Conservation (phyloP, 2,113 vertebrate genomes). For the Chunga burmeisteri region DNA sequence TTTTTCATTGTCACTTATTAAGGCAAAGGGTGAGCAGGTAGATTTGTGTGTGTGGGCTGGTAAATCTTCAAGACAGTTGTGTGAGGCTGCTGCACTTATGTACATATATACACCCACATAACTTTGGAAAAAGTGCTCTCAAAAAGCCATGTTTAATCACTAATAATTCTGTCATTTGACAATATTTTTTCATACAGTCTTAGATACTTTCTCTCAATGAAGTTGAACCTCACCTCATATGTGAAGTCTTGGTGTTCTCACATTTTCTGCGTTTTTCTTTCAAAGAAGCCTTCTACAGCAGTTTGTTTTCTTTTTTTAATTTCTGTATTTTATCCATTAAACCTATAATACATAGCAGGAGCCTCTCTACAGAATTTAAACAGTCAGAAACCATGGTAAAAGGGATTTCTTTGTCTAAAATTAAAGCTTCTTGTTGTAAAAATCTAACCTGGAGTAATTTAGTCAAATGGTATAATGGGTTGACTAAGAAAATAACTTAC, state of each 20-base stretch:
- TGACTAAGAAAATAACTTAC: background rate
- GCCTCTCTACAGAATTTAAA: background rate
- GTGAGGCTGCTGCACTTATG: background rate
- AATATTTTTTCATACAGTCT: background rate
- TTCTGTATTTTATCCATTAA: background rate
- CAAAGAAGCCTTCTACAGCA: background rate
- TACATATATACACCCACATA: background rate
- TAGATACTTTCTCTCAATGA: background rate
- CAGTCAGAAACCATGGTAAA: background rate
- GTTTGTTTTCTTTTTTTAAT: background rate
- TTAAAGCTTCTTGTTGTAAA: background rate
- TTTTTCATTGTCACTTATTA: constrained; percentile 7
- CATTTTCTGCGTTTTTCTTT: background rate
- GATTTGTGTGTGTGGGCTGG: background rate
- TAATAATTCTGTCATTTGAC: background rate
- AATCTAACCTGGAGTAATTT: background rate
- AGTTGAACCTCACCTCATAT: background rate
- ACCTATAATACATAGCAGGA: background rate
- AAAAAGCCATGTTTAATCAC: background rate
- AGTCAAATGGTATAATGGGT: background rate
- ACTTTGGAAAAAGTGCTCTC: background rate
- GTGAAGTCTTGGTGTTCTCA: background rate
- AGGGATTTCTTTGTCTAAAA: background rate
- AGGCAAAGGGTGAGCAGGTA: background rate
- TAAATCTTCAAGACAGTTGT: constrained; percentile 10